Evolutionary conservation across 2,888 invertebrate species (phyloP).

Genomic region (Empis livida): DNA sequence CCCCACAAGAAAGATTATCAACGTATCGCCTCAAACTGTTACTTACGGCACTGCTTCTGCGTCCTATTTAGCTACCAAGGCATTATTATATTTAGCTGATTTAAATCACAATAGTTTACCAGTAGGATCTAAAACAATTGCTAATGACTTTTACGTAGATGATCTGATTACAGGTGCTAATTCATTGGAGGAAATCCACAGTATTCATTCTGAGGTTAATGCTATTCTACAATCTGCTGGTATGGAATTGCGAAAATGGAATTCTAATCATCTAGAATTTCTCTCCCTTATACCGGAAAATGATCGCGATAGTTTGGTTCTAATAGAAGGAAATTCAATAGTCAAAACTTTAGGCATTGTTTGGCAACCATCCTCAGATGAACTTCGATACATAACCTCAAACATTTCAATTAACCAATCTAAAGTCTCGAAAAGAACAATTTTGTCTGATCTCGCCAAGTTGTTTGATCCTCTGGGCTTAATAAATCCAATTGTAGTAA

Average conservation of each 20-base stretch:
- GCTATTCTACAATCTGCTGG: not conserved
- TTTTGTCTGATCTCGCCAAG: constrained; percentile 5
- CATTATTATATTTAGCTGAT: not conserved
- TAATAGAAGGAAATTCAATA: constrained; percentile 1
- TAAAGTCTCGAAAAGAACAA: constrained; percentile 6
- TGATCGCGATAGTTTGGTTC: not conserved
- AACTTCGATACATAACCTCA: not conserved
- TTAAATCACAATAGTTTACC: not conserved
- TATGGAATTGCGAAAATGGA: not conserved
- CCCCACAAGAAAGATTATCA: constrained; percentile 1
- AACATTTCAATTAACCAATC: not conserved
- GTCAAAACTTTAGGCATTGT: constrained; percentile 8
- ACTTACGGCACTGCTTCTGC: constrained; percentile 10
- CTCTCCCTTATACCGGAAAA: not conserved
- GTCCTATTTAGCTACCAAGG: constrained; percentile 9
- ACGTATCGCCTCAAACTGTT: constrained; percentile 8
- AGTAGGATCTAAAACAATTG: not conserved
- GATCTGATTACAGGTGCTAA: not conserved
- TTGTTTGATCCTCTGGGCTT: constrained; percentile 12
- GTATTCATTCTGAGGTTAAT: not conserved
- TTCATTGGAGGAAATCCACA: not conserved
- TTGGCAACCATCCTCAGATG: constrained; percentile 6
- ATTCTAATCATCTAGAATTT: not conserved
- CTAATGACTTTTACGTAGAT: not conserved
- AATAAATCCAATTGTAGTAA: constrained; percentile 10